Percentiles rank a stretch among this genome's conserved stretches.
These are phyloP conservation scores for Novumbra hubbsi DNA, from an alignment of 2,797 vertebrate genomes.

Conservation along the genomic window DNA sequence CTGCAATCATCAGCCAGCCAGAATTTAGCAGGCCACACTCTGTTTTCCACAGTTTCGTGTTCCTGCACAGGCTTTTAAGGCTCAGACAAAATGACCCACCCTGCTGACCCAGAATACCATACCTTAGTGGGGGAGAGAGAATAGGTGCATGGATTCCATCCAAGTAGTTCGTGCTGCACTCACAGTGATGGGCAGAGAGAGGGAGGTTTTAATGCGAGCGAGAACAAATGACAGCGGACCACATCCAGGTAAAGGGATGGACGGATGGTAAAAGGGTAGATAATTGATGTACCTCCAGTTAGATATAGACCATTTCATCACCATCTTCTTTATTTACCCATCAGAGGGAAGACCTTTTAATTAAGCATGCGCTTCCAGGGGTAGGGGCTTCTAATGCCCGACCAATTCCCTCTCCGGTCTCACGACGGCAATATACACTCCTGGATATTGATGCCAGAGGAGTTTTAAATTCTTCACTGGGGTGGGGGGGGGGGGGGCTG, in stretches of 20 bases:
- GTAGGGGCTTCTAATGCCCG: constrained; percentile 25
- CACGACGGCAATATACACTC: constrained; percentile 40
- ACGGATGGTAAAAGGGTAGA: not conserved
- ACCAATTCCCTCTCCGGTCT: constrained; percentile 35
- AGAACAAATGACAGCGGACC: not conserved
- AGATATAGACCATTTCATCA: constrained; percentile 20
- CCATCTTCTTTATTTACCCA: constrained; percentile 41
- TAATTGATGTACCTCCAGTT: constrained; percentile 7
- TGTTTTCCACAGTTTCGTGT: constrained; percentile 14
- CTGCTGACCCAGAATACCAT: constrained; percentile 12
- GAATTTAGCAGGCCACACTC: constrained; percentile 40
- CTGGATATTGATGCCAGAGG: constrained; percentile 36
- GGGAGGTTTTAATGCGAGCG: not conserved
- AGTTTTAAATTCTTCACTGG: constrained; percentile 44
- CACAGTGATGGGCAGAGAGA: not conserved
- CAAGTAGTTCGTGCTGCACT: not conserved
- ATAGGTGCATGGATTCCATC: not conserved
- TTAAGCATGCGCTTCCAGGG: constrained; percentile 33
- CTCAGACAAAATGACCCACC: constrained; percentile 23
- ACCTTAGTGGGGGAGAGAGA: not conserved
- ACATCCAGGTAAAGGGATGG: not conserved
- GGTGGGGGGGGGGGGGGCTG: constrained; percentile 40
- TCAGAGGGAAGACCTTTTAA: constrained; percentile 43
- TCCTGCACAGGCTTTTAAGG: constrained; percentile 28
- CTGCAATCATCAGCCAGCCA: constrained; percentile 31